phyloP scores from a whole-genome alignment of 2,888 invertebrate species.

The Belgica antarctica region DNA sequence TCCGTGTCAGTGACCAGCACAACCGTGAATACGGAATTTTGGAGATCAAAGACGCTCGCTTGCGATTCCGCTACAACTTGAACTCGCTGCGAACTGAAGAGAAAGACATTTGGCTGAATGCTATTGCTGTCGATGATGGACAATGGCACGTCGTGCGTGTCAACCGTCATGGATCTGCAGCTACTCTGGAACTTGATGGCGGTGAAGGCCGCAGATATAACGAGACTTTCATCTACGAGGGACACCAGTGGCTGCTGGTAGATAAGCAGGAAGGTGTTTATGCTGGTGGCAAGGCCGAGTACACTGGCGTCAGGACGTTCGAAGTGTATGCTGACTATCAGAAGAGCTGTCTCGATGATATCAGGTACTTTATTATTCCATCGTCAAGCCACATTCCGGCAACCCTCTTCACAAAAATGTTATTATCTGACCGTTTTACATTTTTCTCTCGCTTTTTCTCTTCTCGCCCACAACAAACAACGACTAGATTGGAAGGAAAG shows the following conservation, averaged over 20 bases:
- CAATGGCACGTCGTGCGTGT: constrained; percentile 96
- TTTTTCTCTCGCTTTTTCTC: constrained; percentile 29
- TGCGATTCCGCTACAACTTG: constrained; percentile 89
- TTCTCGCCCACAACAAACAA: constrained; percentile 9
- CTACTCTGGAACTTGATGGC: constrained; percentile 88
- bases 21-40: constrained; percentile 91
- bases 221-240: constrained; percentile 85
- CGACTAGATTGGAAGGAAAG: constrained; percentile 83
- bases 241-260: constrained; percentile 88
- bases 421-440: constrained; percentile 7
- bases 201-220: constrained; percentile 93
- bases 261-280: constrained; percentile 94
- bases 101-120: constrained; percentile 83
- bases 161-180: constrained; percentile 87
- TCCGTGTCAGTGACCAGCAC: constrained; percentile 90
- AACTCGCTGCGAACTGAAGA: constrained; percentile 89
- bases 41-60: constrained; percentile 82
- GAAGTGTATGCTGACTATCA: constrained; percentile 94
- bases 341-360: constrained; percentile 74
- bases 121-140: constrained; percentile 89
- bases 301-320: constrained; percentile 88
- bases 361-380: constrained; percentile 52
- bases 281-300: constrained; percentile 93
- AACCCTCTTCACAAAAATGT: too few relatives aligned
- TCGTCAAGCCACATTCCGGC: too few relatives aligned